Base-by-base conservation (phyloP, 2,888 invertebrate species). In the Fragum fragum region DNA sequence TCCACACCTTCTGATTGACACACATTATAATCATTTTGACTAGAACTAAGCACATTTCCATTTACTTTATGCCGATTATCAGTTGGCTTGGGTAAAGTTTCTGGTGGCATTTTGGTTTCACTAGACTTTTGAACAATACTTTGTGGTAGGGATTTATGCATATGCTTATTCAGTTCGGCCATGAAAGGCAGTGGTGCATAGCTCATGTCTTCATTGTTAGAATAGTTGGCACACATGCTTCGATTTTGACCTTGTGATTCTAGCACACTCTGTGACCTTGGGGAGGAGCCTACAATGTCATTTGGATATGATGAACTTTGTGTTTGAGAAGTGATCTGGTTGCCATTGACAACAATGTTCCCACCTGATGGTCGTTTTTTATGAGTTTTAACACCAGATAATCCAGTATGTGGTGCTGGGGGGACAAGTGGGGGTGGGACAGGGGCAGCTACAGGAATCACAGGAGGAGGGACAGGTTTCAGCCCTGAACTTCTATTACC, bases 131-230 rank as follows among this genome's bases (percentile, higher is more conserved):
- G 39, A 55, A 59, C 52, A 47, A 72, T 73, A 39, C 26, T 66
- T 21, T 70, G 66, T 36, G 69, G 69, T 55, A 57, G 36, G 32
- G 76, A 42, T 53, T 75, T 73, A 28, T 81, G 83, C 85, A 85
- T 87, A 75, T 85, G 83, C 59, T 88, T 81, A 55, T 76, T 87
- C 47, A 92, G 80, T 81, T 91, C 92, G 26, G 88, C 88, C 78
- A 91, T 80, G 75, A 91, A 92, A 57, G 91, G 91, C 68, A 91
- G 83, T 55, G 87, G 86, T 81, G 88, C 88, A 81, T 88, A 86
- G 77, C 81, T 84, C 11, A 70, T 72, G 42, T 84, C 82, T 28
- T 88, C 87, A 74, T 55, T 70, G 68, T 59, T 68, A 61, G 28
- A 11, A 21, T 16, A 16, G 11, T 75, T 61, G 29, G 61, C 29